These are phyloP conservation scores for Pandion haliaetus DNA, from an alignment of 2,113 vertebrate genomes.

Conservation along the genomic window DNA sequence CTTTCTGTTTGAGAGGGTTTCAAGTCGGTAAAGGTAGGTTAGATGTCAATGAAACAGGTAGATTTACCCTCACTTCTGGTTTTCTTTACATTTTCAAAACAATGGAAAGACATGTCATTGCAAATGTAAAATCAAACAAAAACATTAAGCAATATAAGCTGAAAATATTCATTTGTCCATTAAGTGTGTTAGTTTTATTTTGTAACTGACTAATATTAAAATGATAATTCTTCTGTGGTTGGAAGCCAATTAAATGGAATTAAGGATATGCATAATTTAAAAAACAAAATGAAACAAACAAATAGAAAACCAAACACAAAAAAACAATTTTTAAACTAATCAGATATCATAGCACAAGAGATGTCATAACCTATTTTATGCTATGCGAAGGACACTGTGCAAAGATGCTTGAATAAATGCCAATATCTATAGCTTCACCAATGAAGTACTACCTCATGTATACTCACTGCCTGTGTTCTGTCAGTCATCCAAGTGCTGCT, in stretches of 20 bases:
- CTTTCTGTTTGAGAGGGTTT: not conserved
- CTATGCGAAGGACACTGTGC: not conserved
- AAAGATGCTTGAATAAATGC: not conserved
- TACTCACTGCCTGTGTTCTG: not conserved
- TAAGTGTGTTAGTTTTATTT: not conserved
- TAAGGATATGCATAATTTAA: not conserved
- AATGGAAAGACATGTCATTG: not conserved
- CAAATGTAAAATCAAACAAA: not conserved
- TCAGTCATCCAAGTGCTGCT: not conserved
- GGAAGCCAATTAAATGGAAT: not conserved
- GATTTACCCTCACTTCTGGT: not conserved
- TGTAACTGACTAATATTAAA: not conserved
- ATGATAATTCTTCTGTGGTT: not conserved
- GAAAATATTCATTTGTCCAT: not conserved
- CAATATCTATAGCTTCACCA: not conserved
- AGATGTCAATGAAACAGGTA: not conserved
- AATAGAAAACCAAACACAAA: not conserved
- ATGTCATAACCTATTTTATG: not conserved
- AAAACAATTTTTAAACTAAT: not conserved
- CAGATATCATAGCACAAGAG: not conserved
- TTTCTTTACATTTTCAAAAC: not conserved
- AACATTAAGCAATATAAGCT: not conserved
- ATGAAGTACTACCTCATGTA: not conserved
- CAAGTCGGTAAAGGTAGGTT: not conserved
- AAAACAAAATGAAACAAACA: accelerated